Base-by-base conservation (phyloP, 2,113 vertebrate species). In the Sisor rabdophorus region DNA sequence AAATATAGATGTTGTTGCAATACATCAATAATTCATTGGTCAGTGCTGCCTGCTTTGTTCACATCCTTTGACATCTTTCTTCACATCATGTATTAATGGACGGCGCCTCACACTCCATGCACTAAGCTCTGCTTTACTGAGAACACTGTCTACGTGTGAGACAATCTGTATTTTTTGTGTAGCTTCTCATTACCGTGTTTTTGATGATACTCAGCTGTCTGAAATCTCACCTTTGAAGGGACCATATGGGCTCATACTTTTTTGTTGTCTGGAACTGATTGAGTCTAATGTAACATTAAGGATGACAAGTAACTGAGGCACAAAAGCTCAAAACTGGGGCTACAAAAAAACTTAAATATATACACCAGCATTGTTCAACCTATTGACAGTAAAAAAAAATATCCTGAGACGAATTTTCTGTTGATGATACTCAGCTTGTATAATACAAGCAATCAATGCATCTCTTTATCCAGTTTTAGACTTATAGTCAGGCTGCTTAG, bases 401-500 rank as follows among this genome's bases (percentile, higher is more conserved):
- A n/a, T n/a, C n/a, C n/a, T n/a, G n/a, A n/a, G n/a, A n/a, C n/a
- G n/a, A n/a, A n/a, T n/a, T n/a, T n/a, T n/a, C n/a, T n/a, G n/a
- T n/a, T n/a, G n/a, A n/a, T n/a, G n/a, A n/a, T n/a, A n/a, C n/a
- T n/a, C n/a, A n/a, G n/a, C n/a, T n/a, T n/a, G n/a, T n/a, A n/a
- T n/a, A n/a, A n/a, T n/a, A n/a, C n/a, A n/a, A n/a, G n/a, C n/a
- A n/a, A n/a, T n/a, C n/a, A n/a, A n/a, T n/a, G 48, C 48, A 7
- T 52, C 47, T 48, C 2, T 48, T 48, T 48, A 48, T 48, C 3
- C 8, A 8, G 28, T 82, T 80, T 61, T 77, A 79, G 77, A 19
- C 12, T 26, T 73, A 82, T 77, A 70, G 78, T 61, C 81, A 80
- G 47, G 75, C 81, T 63, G 71, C n/a, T n/a, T n/a, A n/a, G n/a